These are phyloP conservation scores for Microctenopoma steveboyesi DNA, from an alignment of 2,797 vertebrate species.

Conservation along the genomic window DNA sequence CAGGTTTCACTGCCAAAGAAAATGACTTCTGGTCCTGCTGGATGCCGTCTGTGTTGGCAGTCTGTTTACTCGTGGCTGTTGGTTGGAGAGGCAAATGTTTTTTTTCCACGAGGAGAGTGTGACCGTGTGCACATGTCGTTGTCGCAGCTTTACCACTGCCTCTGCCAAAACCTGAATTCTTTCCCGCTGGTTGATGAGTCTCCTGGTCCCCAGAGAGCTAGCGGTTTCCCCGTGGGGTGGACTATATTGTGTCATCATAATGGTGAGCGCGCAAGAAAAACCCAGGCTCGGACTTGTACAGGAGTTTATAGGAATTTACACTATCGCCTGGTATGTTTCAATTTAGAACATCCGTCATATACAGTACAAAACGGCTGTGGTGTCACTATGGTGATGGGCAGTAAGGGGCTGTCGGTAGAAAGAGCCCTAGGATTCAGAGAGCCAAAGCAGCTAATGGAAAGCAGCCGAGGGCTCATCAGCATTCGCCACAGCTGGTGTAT, in stretches of 20 bases:
- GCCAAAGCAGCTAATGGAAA: slow-evolving; percentile 34
- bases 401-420: slow-evolving; percentile 16
- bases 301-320: background rate
- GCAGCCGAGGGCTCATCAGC: slow-evolving; percentile 58
- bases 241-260: background rate
- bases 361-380: background rate
- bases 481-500: slow-evolving; percentile 67
- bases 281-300: background rate
- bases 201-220: background rate
- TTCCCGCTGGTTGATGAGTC: slow-evolving; percentile 8
- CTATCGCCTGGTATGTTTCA: background rate
- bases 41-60: slow-evolving; percentile 28
- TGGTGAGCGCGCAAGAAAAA: background rate
- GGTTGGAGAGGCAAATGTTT: slow-evolving; percentile 37
- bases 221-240: background rate
- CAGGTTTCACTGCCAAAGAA: slow-evolving; percentile 50
- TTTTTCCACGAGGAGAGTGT: background rate
- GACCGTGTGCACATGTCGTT: slow-evolving; percentile 10
- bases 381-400: background rate
- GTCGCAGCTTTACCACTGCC: background rate
- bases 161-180: background rate
- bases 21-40: slow-evolving; percentile 59
- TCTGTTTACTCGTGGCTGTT: slow-evolving; percentile 50
- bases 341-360: background rate
- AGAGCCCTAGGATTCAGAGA: slow-evolving; percentile 5